Conservation (phyloP, 2,888 invertebrate species). For the Caenorhabditis sp. region DNA sequence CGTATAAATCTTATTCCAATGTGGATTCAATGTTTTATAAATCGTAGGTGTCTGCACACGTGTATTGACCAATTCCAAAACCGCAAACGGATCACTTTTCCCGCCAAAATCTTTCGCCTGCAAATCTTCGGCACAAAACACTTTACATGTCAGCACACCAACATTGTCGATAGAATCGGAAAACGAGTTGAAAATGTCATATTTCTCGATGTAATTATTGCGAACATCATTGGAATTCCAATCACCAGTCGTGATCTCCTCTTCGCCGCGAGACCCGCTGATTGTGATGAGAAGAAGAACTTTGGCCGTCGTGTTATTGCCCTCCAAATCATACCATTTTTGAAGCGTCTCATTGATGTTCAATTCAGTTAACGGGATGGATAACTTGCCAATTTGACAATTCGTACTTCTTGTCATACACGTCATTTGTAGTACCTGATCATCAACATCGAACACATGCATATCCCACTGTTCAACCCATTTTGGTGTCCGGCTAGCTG, state of each 20-base stretch:
- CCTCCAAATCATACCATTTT: constrained; percentile 87
- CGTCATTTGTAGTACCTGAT: constrained; percentile 88
- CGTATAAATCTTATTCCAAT: constrained; percentile 98
- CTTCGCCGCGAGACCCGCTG: constrained; percentile 93
- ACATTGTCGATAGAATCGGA: constrained; percentile 82
- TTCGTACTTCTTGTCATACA: constrained; percentile 88
- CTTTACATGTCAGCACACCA: constrained; percentile 92
- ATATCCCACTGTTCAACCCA: constrained; percentile 98
- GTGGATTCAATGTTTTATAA: constrained; percentile 93
- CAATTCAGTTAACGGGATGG: constrained; percentile 83
- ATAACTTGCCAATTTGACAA: constrained; percentile 85
- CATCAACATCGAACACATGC: constrained; percentile 91
- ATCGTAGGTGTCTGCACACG: constrained; percentile 96
- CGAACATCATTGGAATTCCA: constrained; percentile 55
- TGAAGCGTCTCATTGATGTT: constrained; percentile 90
- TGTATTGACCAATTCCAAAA: constrained; percentile 87
- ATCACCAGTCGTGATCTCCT: constrained; percentile 84
- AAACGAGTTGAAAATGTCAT: constrained; percentile 78
- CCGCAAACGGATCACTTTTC: constrained; percentile 98
- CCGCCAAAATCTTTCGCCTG: constrained; percentile 90
- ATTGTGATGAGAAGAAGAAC: constrained; percentile 89
- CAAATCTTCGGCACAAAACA: constrained; percentile 83
- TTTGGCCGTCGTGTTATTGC: constrained; percentile 74
- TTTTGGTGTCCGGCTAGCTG: constrained; percentile 85
- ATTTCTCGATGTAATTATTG: constrained; percentile 42